Percentiles rank a stretch among this genome's conserved stretches.
Conservation (phyloP, 2,113 vertebrate genomes). For the Solea senegalensis region DNA sequence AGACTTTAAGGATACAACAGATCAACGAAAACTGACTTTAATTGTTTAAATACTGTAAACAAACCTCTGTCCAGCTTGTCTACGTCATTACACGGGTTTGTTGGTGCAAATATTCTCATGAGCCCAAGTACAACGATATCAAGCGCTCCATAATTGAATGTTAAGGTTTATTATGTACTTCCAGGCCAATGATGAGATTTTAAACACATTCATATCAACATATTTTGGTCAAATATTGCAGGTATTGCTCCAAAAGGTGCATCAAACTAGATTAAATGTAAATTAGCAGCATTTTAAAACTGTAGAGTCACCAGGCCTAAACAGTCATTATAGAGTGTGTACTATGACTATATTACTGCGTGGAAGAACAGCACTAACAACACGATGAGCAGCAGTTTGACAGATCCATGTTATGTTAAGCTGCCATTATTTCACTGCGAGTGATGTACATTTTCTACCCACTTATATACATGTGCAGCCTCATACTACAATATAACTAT, state of each 20-base stretch:
- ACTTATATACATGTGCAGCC: too few relatives aligned
- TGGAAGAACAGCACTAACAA: background rate
- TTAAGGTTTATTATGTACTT: constrained; percentile 1
- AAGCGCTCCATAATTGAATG: background rate
- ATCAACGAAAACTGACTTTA: constrained; percentile 25
- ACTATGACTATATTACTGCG: too few relatives aligned
- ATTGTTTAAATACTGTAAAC: constrained; percentile 8
- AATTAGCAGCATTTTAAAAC: background rate
- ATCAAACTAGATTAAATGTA: background rate
- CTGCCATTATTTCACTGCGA: too few relatives aligned
- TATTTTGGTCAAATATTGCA: too few relatives aligned
- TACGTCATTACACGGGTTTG: background rate
- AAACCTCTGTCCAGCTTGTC: background rate
- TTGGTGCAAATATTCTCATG: constrained; percentile 8
- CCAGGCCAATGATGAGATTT: background rate
- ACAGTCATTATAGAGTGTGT: background rate
- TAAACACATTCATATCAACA: background rate
- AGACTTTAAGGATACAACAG: constrained; percentile 25
- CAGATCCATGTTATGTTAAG: background rate
- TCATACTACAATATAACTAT: too few relatives aligned
- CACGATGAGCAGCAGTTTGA: background rate
- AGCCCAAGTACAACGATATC: constrained; percentile 4
- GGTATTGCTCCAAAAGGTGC: background rate
- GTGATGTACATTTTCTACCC: too few relatives aligned
- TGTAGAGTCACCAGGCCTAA: background rate